A percentile compares a stretch with the other conserved stretches of the same genome.
Conservation (phyloP, 2,113 vertebrate species). For the Aspiorhynchus laticeps region DNA sequence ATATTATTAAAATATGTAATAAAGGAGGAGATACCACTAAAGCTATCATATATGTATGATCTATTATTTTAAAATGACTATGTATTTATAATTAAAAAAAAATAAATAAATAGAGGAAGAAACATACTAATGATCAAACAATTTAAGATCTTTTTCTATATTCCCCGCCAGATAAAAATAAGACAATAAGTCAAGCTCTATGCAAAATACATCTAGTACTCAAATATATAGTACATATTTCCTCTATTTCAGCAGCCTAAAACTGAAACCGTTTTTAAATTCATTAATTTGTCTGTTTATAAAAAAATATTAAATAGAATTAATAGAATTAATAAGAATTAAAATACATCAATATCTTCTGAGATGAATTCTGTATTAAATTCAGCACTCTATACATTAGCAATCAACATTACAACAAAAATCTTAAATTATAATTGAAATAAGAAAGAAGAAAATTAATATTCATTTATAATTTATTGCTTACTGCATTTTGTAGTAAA, state of each 20-base stretch:
- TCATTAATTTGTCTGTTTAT: neutral
- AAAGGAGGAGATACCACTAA: neutral
- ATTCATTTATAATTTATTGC: neutral
- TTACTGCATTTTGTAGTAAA: neutral
- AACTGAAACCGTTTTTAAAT: neutral
- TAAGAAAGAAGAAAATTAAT: neutral
- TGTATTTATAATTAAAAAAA: too few species aligned
- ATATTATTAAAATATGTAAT: neutral
- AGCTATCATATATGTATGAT: too few species aligned
- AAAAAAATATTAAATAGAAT: neutral
- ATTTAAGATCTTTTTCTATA: neutral
- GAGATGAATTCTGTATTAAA: neutral
- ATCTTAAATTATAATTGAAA: neutral
- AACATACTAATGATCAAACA: neutral
- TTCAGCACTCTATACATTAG: neutral
- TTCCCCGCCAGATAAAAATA: neutral
- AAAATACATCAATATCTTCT: neutral
- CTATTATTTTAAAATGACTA: neutral
- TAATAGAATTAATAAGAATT: neutral
- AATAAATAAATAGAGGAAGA: neutral
- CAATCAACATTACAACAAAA: neutral
- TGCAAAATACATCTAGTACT: neutral
- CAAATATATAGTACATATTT: neutral
- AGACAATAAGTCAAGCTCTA: neutral
- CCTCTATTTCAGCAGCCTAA: neutral